These are phyloP conservation scores for Mesembrinibis cayennensis DNA, from an alignment of 2,113 vertebrate species.

Conservation along the genomic window DNA sequence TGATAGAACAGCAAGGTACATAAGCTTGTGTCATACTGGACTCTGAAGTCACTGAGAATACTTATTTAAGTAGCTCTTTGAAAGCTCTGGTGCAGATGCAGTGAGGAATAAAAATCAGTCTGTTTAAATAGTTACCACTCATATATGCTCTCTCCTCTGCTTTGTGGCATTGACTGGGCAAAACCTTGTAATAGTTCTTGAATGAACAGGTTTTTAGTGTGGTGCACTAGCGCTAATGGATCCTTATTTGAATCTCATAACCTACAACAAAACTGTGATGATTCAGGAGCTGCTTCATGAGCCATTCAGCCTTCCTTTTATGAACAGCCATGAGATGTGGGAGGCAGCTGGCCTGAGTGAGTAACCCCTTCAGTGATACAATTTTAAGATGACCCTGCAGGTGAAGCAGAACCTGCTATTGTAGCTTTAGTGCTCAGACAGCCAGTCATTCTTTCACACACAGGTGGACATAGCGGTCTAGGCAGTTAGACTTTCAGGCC, in stretches of 20 bases:
- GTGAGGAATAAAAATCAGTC: background rate
- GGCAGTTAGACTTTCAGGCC: background rate
- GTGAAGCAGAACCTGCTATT: background rate
- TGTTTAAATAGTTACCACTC: background rate
- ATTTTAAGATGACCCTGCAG: background rate
- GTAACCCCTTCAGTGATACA: no score
- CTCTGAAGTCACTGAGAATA: background rate
- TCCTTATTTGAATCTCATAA: background rate
- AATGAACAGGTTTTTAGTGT: background rate
- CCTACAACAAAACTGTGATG: background rate
- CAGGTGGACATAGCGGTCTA: rapidly evolving
- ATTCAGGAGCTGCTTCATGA: background rate
- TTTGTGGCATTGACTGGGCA: background rate
- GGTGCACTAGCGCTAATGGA: background rate
- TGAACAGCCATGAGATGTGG: background rate
- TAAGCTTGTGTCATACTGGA: background rate
- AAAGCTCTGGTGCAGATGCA: background rate
- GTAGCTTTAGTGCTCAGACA: background rate
- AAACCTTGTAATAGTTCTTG: background rate
- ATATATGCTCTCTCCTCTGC: background rate
- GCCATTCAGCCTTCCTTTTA: background rate
- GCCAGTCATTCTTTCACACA: background rate
- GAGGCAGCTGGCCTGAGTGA: background rate
- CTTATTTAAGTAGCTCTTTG: background rate
- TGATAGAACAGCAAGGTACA: background rate